Evolutionary conservation across 2,888 invertebrate species (phyloP).

Genomic region (Hypercompe scribonia): DNA sequence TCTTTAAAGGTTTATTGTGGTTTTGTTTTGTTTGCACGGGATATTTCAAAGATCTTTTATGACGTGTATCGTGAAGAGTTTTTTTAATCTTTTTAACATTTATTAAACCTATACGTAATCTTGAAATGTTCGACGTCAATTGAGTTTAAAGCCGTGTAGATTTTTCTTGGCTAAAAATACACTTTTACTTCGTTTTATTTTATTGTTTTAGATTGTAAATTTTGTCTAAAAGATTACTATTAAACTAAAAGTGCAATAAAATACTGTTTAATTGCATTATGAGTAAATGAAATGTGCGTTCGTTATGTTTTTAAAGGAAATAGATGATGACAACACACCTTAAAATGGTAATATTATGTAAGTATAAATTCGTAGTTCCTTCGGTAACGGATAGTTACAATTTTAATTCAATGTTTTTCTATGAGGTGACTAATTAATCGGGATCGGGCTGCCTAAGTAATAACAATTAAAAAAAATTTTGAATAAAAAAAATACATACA

Average conservation of each 20-base stretch:
- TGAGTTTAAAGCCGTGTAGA: not conserved
- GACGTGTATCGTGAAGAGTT: no score
- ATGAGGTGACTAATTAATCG: no score
- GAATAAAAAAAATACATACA: no score
- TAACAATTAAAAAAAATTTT: not conserved
- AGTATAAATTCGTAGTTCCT: no score
- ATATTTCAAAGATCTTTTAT: not conserved
- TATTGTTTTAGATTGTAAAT: no score
- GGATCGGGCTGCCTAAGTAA: not conserved
- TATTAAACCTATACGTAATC: not conserved
- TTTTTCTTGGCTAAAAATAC: not conserved
- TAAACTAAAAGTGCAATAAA: not conserved
- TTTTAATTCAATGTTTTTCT: no score
- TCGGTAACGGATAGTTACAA: no score
- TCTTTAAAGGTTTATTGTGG: not conserved
- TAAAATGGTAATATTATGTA: no score
- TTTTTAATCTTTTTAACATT: no score
- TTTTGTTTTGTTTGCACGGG: not conserved
- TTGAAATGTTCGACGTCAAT: not conserved
- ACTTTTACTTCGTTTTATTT: not conserved
- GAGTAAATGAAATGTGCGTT: not conserved
- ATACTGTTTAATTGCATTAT: not conserved
- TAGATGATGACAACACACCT: no score
- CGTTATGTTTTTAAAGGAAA: no score
- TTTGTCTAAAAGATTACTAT: not conserved